Percentiles rank a stretch among this genome's conserved stretches.
phyloP scores from a whole-genome alignment of 2,113 vertebrate species.

The Dicentrarchus labrax region DNA sequence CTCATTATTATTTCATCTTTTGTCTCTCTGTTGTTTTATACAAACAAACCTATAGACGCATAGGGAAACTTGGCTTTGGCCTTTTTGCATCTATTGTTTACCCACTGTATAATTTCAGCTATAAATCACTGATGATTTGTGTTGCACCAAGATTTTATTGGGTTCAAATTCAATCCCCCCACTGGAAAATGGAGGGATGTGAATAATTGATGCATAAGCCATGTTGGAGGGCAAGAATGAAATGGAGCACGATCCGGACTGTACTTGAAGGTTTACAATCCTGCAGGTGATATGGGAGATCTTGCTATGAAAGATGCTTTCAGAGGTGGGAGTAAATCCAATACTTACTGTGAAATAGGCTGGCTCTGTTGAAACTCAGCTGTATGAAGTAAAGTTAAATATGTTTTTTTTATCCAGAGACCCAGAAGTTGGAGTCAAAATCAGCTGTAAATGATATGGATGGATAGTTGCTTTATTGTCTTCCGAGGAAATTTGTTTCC shows the following conservation, averaged over 20 bases:
- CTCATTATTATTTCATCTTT: constrained; percentile 46
- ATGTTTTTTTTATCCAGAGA: background rate
- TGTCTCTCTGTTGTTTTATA: background rate
- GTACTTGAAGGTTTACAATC: constrained; percentile 42
- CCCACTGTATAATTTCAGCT: background rate
- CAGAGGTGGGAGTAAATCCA: constrained; percentile 6
- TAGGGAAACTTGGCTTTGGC: background rate
- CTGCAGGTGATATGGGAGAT: constrained; percentile 26
- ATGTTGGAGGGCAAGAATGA: constrained; percentile 43
- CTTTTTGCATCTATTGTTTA: constrained; percentile 1
- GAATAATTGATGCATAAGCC: constrained; percentile 59
- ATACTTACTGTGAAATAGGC: background rate
- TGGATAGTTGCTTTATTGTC: too few relatives aligned
- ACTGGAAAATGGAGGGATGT: constrained; percentile 42
- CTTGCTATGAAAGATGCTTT: constrained; percentile 1
- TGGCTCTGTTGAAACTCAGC: background rate
- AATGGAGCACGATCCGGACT: constrained; percentile 30
- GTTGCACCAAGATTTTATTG: constrained; percentile 34
- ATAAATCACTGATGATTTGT: constrained; percentile 40
- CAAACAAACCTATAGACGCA: background rate
- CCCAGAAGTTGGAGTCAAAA: background rate
- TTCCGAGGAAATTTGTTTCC: too few relatives aligned
- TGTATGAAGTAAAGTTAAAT: background rate
- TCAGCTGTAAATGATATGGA: background rate
- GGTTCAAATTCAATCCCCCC: constrained; percentile 52